Percentiles rank a stretch among this genome's conserved stretches.
These are phyloP conservation scores for Mionectes olivaceus DNA, from an alignment of 2,797 vertebrate genomes.

Conservation along the genomic window DNA sequence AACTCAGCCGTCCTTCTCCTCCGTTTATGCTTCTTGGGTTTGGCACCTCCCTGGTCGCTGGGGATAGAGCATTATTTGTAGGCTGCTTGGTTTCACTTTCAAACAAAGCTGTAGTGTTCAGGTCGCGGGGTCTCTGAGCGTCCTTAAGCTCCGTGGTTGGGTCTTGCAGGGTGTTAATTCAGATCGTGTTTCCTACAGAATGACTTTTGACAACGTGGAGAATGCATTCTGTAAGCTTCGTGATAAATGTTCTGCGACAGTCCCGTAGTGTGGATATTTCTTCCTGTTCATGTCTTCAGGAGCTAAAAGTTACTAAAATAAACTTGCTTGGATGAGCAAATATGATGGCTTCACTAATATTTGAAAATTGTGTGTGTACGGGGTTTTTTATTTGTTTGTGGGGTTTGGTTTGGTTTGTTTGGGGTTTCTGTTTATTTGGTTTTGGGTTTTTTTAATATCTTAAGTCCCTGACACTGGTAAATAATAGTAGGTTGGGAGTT, in stretches of 20 bases:
- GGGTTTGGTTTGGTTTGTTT: background rate
- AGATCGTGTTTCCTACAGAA: background rate
- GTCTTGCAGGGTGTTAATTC: background rate
- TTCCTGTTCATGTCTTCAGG: background rate
- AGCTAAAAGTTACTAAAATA: background rate
- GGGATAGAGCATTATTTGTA: conserved; percentile 27
- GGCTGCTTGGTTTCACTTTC: conserved; percentile 67
- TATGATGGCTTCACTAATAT: background rate
- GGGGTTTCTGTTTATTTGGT: background rate
- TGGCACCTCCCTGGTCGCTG: conserved; percentile 1
- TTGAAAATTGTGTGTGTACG: background rate
- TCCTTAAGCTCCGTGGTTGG: background rate
- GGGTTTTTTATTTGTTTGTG: background rate
- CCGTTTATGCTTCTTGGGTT: background rate
- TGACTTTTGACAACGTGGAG: background rate
- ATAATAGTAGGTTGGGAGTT: background rate
- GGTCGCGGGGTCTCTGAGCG: background rate
- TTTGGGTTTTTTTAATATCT: background rate
- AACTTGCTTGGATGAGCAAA: background rate
- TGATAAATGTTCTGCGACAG: background rate
- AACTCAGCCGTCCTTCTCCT: conserved; percentile 1
- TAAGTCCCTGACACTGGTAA: background rate
- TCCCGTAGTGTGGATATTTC: background rate
- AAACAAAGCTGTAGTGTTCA: conserved; percentile 60
- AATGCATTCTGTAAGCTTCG: background rate